Base-by-base conservation (phyloP, 2,797 vertebrate genomes). In the Saguinus oedipus region DNA sequence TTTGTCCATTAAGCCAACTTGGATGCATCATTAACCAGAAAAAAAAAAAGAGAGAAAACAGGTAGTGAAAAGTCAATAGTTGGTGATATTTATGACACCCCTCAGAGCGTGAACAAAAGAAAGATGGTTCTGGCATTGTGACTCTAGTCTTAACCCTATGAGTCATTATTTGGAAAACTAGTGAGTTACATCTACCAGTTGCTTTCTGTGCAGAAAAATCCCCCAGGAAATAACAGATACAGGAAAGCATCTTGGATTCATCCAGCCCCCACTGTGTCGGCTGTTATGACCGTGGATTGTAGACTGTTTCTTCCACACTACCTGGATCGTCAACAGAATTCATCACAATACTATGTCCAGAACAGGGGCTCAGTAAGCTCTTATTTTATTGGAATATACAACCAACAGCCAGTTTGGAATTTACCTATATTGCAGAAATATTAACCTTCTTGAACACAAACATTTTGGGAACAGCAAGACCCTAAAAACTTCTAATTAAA, bases 11-110 rank as follows among this genome's bases (percentile, higher is more conserved):
- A 97, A 81, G 93, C 85, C 1, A 4, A 94, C 48, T 24, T 93
- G 83, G 88, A 97, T 68, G 94, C 94, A 94, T 91, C 95, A 94
- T 97, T 97, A 97, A 94, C 78, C 80, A 93, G 88, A 82, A 72
- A 94, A 92, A 53, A 94, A 92, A 53, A 76, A 72, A 64, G 33
- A 15, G 61, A 94, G 80, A 92, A 93, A 94, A 76, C 94, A 95
- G 94, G 90, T 57, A 96, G 84, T 68, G 26, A 82, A 89, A 97
- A 97, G 96, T 96, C 97, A 89, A 96, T 94, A 96, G 81, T 17
- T 48, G 79, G 68, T 48, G 15, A 90, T 96, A 96, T 97, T 97
- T 96, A 95, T 61, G 48, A 95, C 85, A 81, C n/a, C 12, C 46
- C 57, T 79, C 68, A 39, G 80, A 33, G 14, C 5, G n/a, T 44